These are phyloP conservation scores for Zosterops pallidus DNA, from an alignment of 2,113 vertebrate genomes.

Conservation along the genomic window DNA sequence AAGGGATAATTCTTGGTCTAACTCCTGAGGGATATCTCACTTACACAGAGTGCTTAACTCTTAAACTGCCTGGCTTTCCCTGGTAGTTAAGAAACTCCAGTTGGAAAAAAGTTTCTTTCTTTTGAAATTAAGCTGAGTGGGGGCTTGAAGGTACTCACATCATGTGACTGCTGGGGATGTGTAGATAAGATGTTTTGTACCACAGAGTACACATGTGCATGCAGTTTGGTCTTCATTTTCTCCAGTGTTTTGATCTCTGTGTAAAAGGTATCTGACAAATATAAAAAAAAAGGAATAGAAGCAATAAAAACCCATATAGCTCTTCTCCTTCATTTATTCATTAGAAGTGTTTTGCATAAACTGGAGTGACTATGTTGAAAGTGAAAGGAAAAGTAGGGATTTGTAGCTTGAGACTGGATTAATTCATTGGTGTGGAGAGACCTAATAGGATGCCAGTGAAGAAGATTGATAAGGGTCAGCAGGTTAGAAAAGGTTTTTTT, in stretches of 20 bases:
- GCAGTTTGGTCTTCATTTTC: neutral
- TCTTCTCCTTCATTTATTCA: neutral
- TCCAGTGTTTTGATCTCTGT: neutral
- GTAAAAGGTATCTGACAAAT: neutral
- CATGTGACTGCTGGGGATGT: neutral
- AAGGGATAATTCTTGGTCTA: neutral
- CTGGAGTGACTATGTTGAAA: neutral
- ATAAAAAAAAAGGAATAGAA: neutral
- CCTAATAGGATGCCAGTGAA: neutral
- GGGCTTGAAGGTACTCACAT: neutral
- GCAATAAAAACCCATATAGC: neutral
- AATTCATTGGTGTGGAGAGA: neutral
- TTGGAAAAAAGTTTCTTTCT: neutral
- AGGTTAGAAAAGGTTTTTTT: neutral
- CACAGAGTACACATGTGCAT: fast-evolving
- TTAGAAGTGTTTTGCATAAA: neutral
- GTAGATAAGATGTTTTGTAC: neutral
- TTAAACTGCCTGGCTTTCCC: neutral
- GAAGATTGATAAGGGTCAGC: neutral
- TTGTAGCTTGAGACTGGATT: conserved; percentile 2
- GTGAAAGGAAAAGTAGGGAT: neutral
- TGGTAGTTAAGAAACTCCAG: neutral
- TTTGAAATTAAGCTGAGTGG: neutral
- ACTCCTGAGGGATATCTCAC: neutral
- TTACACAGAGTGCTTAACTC: neutral